Evolutionary conservation across 1,140 invertebrate species (phyloP), one percentile per base, ranked within the genome.

Genomic region (Heliconius melpomene): DNA sequence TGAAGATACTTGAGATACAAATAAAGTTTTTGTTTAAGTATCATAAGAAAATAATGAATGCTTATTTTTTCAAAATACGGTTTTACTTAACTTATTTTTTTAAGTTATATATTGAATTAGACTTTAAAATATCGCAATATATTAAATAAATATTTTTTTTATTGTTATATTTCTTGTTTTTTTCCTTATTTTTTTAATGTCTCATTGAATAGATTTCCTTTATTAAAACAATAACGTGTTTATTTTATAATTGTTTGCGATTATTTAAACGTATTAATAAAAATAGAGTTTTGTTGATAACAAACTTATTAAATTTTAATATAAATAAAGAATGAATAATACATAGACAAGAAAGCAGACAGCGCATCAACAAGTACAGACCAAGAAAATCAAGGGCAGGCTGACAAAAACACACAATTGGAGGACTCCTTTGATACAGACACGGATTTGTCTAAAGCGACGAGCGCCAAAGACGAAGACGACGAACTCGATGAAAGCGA

Each of bases 401-500:
- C 80, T 0, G 88, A 90, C 20, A 90, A 88, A 78, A 85, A 79
- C 36, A 77, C 79, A 0, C 79, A 82, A 40, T 71, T 76, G 5
- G 90, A 93, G 11, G 91, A 93, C 5, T 18, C 73, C 0, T 75
- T 81, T 3, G 84, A 85, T 6, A 83, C 85, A 18, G 90, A 90
- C 36, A 75, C 79, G 11, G 89, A 92, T 2, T 73, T 91, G 2
- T 78, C 83, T 9, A 89, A 86, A 70, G 80, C 72, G 23, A 88
- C 86, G 38, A 90, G 87, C 77, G 88, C 89, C 26, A 93, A 89
- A 32, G 91, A 93, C 0, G 92, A 91, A 8, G 90, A 91, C 0
- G 92, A 93, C 8, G 91, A 94, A 3, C 72, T 93, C 1, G 93
- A 94, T 52, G 93, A 94, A 1, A 89, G 60, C 16, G 93, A 94